Percentiles rank a stretch among this genome's conserved stretches.
Evolutionary conservation across 2,797 vertebrate species (phyloP).

Genomic region (Hydrophis major): DNA sequence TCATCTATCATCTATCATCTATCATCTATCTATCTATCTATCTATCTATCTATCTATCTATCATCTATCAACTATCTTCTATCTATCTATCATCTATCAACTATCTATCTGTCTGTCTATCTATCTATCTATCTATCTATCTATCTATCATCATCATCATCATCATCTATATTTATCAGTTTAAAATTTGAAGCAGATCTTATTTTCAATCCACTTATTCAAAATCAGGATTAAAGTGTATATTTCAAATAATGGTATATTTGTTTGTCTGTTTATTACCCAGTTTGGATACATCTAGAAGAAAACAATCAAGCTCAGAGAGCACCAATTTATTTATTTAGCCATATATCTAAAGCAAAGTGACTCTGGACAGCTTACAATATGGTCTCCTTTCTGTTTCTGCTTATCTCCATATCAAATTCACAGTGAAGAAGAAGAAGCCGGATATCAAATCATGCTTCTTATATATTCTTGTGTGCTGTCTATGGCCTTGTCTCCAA

Average conservation of each 20-base stretch:
- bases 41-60: no score
- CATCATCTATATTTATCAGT: no score
- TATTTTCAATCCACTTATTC: background rate
- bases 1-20: no score
- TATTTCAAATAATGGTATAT: background rate
- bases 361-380: background rate
- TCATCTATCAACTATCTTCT: no score
- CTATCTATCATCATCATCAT: no score
- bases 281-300: background rate
- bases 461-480: no score
- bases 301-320: background rate
- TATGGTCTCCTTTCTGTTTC: background rate
- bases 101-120: no score
- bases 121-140: no score
- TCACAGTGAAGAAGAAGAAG: background rate
- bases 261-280: background rate
- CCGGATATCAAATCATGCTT: background rate
- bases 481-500: background rate
- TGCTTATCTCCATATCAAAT: background rate
- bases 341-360: background rate
- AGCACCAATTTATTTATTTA: background rate
- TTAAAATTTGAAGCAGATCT: background rate
- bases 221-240: background rate
- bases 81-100: no score
- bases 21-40: no score